phyloP scores from a whole-genome alignment of 2,888 invertebrate species.

The Acholoe squamosa region DNA sequence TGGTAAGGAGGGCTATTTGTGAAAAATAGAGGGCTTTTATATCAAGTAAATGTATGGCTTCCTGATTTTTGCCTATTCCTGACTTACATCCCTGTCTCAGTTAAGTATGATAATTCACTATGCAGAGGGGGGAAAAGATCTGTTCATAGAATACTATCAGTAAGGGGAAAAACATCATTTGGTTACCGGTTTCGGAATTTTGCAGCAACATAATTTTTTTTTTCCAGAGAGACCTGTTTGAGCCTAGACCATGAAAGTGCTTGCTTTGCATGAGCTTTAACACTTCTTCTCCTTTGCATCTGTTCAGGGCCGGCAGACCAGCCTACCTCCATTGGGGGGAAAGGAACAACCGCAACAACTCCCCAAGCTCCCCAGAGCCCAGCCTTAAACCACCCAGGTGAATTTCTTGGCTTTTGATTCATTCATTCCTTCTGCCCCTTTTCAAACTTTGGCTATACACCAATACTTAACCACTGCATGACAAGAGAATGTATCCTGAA shows the following conservation, averaged over 20 bases:
- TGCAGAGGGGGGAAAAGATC: too few relatives aligned
- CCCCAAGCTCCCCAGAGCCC: conserved; percentile 60
- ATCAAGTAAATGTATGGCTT: too few relatives aligned
- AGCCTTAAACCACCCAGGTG: conserved; percentile 59
- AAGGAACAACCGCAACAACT: conserved; percentile 55
- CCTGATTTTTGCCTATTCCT: too few relatives aligned
- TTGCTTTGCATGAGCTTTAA: conserved; percentile 62
- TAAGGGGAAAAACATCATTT: too few relatives aligned
- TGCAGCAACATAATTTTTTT: too few relatives aligned
- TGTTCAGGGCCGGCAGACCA: conserved; percentile 57
- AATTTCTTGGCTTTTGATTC: conserved; percentile 25
- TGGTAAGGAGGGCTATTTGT: too few relatives aligned
- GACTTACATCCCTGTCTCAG: too few relatives aligned
- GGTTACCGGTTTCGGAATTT: too few relatives aligned
- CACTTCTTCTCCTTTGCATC: conserved; percentile 55
- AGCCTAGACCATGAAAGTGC: background rate
- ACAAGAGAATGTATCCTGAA: background rate
- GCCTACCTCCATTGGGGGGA: conserved; percentile 51
- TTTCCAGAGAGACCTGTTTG: too few relatives aligned
- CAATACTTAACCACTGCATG: background rate
- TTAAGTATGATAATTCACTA: too few relatives aligned
- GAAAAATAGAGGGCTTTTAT: too few relatives aligned
- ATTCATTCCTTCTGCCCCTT: background rate
- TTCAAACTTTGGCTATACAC: background rate
- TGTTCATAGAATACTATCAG: too few relatives aligned